Base-by-base conservation (phyloP, 2,113 vertebrate genomes). In the Talpa occidentalis region DNA sequence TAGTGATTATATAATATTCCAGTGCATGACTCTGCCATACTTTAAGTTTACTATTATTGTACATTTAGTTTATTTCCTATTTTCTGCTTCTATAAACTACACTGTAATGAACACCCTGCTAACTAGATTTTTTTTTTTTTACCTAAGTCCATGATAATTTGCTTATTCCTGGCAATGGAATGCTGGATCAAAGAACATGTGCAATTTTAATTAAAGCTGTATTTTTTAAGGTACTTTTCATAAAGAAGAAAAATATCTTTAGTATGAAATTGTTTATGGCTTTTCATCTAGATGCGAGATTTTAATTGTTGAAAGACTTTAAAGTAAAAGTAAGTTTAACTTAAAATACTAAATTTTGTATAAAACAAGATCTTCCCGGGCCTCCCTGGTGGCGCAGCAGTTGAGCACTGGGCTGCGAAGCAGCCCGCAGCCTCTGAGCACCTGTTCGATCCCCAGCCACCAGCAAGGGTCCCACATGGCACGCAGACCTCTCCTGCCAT, bases 281-380 rank as follows among this genome's bases (percentile, higher is more conserved):
- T 76, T 79, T 93, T 37, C 32, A 66, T 59, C 56, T 86, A 86
- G 30, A 56, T 78, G 5, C 92, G 21, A 90, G 10, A 89, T 86
- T 89, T 95, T 92, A 66, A 52, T 54, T 72, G n/a, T 86, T 87
- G 24, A 80, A 77, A 69, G 30, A 79, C 42, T 88, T 88, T 88
- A 74, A 85, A 78, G 60, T 52, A 72, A 91, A 82, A 83, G 26
- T 86, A 47, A 83, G 24, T 59, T 84, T 79, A 67, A 12, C 52
- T 80, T 82, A 67, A 87, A 88, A 85, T 72, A 85, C 69, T 81
- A 94, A 91, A 73, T 60, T 91, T 56, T 73, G 32, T 74, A n/a
- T 91, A 93, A 86, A 94, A 40, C 19, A 49, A 72, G 37, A 35
- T 66, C 30, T 85, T 82, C 93, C 17, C 52, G n/a, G n/a, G n/a